These are phyloP conservation scores for Anagrus nilaparvatae DNA, from an alignment of 1,140 invertebrate species.

Conservation along the genomic window DNA sequence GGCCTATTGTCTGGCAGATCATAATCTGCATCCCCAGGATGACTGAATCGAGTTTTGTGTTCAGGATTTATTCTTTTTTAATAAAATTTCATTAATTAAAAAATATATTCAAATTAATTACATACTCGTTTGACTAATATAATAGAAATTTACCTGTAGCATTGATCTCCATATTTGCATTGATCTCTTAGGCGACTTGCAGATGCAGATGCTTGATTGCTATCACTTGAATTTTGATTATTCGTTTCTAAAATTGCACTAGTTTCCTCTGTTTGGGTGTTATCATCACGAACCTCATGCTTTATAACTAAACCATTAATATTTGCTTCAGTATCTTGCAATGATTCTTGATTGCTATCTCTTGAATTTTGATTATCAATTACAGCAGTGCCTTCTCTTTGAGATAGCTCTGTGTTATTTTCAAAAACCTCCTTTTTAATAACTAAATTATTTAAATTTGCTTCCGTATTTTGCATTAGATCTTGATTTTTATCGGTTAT, in stretches of 20 bases:
- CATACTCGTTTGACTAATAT: neutral
- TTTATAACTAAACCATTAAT: neutral
- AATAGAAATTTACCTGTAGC: constrained; percentile 32
- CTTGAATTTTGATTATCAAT: neutral
- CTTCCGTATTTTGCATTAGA: neutral
- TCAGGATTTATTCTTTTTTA: constrained; percentile 33
- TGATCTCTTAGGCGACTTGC: constrained; percentile 22
- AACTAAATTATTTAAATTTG: constrained; percentile 2
- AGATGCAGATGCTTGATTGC: constrained; percentile 1
- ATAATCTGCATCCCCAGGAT: constrained; percentile 46
- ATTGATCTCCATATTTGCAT: constrained; percentile 32
- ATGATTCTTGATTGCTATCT: neutral
- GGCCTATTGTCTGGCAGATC: constrained; percentile 37
- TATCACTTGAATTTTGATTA: too few relatives aligned
- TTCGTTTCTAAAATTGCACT: too few relatives aligned
- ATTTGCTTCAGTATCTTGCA: neutral
- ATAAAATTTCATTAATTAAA: neutral
- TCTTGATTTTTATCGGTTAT: neutral
- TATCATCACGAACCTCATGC: neutral
- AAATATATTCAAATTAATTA: neutral
- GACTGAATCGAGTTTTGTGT: constrained; percentile 37
- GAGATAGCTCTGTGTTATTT: neutral
- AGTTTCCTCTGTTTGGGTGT: constrained; percentile 13
- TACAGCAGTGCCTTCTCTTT: neutral
- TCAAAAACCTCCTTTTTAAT: neutral